Conservation (phyloP, 2,888 invertebrate genomes). For the Minunthozetes semirufus region DNA sequence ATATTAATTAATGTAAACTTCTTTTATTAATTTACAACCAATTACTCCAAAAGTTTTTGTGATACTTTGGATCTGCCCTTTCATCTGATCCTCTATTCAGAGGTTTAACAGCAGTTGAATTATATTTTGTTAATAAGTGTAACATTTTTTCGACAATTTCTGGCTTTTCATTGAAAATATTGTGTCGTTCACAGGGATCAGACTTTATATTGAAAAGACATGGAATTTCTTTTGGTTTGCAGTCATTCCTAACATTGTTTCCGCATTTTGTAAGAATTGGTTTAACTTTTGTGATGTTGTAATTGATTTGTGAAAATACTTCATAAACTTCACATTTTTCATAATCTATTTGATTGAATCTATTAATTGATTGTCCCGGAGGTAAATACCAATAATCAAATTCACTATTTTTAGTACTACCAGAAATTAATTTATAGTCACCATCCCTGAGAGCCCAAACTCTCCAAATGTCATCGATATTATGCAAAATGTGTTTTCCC, state of each 20-base stretch:
- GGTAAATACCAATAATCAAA: constrained; percentile 64
- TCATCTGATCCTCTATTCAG: constrained; percentile 40
- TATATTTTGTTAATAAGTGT: constrained; percentile 34
- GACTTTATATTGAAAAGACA: constrained; percentile 48
- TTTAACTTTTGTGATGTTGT: background rate
- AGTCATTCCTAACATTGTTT: background rate
- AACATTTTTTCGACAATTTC: constrained; percentile 36
- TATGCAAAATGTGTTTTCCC: constrained; percentile 66
- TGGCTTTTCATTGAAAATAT: constrained; percentile 38
- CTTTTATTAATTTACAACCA: too few species aligned
- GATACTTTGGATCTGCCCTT: constrained; percentile 39
- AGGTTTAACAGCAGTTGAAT: constrained; percentile 38
- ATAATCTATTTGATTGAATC: background rate
- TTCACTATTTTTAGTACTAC: constrained; percentile 63
- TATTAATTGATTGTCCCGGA: constrained; percentile 38
- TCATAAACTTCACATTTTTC: background rate
- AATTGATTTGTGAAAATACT: background rate
- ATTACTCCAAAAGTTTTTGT: constrained; percentile 39
- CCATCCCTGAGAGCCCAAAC: constrained; percentile 63
- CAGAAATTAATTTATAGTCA: constrained; percentile 69
- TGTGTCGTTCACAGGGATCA: constrained; percentile 48
- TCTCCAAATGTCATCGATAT: constrained; percentile 64
- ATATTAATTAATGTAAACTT: too few species aligned
- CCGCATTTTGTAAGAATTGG: background rate
- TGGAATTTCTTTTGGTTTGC: constrained; percentile 40